Evolutionary conservation across 2,888 invertebrate species (phyloP), one percentile per base, ranked within the genome.

Genomic region (Plebejus melissa): DNA sequence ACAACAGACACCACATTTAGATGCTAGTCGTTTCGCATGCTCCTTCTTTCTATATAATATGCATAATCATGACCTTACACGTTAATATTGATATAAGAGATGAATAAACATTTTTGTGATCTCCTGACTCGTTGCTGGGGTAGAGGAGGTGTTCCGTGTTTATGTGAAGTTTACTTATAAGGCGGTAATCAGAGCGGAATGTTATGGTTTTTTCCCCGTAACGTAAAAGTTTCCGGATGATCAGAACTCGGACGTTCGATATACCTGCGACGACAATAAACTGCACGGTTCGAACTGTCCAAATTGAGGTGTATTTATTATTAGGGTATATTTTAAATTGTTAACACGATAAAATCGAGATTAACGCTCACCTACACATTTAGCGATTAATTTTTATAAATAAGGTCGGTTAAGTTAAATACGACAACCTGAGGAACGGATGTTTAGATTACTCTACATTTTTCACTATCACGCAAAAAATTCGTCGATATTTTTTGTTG

Each of bases 1-100:
- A 94, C 88, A 84, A 87, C 87, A 77, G 76, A 77, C 79, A 80
- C 46, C 28, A 58, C 16, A 5, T 36, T 60, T 28, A 11, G 28
- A 22, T 4, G 11, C 60, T 0, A 60, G 65, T 36, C 32, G 4
- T 28, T 13, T 5, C 7, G 13, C 13, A 16, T 11, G 28, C 7
- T 22, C n/a, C n/a, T 65, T 11, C 11, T 11, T 41, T 41, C 41
- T 38, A 38, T 38, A 38, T 38, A 38, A 36, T 36, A 38, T 38
- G 38, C 38, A 38, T 38, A 1, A 41, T 9, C 2, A 54, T 54
- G 54, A 54, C 16, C 54, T n/a, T 16, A n/a, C 54, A 54, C 54
- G 9, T 41, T 41, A 41, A 46, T 46, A 9, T 11, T 54, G n/a
- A 4, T 16, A 58, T 22, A 58, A 22, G 2, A 58, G 6, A 58